Conservation (phyloP, 2,113 vertebrate genomes). For the Zingel zingel region DNA sequence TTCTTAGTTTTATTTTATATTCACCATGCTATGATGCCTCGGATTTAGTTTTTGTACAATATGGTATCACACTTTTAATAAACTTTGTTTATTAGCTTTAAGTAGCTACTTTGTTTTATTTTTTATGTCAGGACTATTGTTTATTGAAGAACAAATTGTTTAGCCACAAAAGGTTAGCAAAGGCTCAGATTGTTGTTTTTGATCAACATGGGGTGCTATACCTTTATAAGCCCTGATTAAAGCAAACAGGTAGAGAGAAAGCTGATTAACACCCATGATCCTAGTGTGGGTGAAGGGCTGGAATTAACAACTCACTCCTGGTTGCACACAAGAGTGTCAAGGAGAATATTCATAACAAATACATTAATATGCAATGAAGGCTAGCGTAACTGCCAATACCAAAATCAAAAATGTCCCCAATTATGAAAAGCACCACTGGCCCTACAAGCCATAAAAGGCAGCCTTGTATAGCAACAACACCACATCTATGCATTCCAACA, state of each 20-base stretch:
- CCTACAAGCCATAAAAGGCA: neutral
- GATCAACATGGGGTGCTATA: conserved; percentile 17
- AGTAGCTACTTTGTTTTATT: neutral
- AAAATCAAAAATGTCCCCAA: neutral
- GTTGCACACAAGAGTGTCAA: conserved; percentile 5
- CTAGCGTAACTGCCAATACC: neutral
- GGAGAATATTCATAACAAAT: neutral
- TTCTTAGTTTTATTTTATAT: neutral
- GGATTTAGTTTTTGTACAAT: neutral
- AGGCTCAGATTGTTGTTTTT: conserved; percentile 26
- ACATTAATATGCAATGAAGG: neutral
- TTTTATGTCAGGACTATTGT: neutral
- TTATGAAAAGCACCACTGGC: neutral
- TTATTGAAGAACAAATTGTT: neutral
- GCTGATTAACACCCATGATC: conserved; percentile 43
- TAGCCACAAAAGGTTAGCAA: neutral
- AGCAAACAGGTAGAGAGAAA: conserved; percentile 34
- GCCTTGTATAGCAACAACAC: neutral
- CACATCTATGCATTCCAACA: conserved; percentile 16
- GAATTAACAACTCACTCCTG: conserved; percentile 6
- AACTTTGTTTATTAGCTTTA: neutral
- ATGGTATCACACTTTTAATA: neutral
- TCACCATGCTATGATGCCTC: neutral
- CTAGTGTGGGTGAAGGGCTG: conserved; percentile 2
- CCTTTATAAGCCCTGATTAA: conserved; percentile 1